Conservation (phyloP, 2,888 invertebrate species). For the Diploptera punctata region DNA sequence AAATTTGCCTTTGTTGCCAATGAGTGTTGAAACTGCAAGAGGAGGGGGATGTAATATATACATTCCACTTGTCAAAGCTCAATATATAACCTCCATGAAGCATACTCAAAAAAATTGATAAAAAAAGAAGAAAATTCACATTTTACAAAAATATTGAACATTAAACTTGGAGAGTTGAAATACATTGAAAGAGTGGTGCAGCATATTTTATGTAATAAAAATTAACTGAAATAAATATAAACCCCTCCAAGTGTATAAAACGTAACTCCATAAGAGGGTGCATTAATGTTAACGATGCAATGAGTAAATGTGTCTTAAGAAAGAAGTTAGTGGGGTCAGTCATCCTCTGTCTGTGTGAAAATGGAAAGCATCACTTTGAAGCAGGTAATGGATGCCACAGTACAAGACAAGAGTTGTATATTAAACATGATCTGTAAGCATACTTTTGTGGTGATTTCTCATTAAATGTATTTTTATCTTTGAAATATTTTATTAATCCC, state of each 20-base stretch:
- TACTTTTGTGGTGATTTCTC: constrained; percentile 45
- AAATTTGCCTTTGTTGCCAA: constrained; percentile 21
- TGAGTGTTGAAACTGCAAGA: background rate
- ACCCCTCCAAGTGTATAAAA: constrained; percentile 11
- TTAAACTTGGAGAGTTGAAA: background rate
- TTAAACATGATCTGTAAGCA: constrained; percentile 43
- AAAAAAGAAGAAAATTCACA: background rate
- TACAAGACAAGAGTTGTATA: constrained; percentile 44
- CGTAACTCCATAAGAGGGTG: constrained; percentile 15
- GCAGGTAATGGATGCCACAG: constrained; percentile 38
- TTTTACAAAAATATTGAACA: constrained; percentile 15
- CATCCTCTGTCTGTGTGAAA: constrained; percentile 20
- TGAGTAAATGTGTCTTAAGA: background rate
- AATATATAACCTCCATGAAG: constrained; percentile 16
- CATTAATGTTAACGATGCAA: background rate
- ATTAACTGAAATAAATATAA: no score
- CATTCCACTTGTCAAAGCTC: constrained; percentile 30
- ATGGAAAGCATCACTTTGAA: background rate
- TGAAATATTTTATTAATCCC: constrained; percentile 45
- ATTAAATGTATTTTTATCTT: constrained; percentile 47
- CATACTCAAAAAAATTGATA: constrained; percentile 11
- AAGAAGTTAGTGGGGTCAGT: background rate
- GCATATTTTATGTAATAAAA: constrained; percentile 22
- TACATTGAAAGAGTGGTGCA: constrained; percentile 2
- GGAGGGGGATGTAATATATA: constrained; percentile 11